Conservation (phyloP, 2,888 invertebrate species). For the Brachypalpus laphriformis region DNA sequence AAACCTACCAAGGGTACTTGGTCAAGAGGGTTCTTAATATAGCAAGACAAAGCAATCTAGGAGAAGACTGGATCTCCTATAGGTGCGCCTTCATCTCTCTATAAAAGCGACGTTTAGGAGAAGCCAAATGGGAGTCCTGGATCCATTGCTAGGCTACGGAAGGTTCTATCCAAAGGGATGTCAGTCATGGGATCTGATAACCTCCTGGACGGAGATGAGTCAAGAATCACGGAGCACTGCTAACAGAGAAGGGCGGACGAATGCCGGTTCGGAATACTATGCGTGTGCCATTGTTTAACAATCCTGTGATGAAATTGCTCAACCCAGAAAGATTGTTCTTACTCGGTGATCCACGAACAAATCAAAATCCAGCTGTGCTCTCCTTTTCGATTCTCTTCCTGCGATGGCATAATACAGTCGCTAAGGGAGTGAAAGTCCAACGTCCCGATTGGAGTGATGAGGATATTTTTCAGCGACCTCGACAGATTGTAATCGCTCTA, state of each 20-base stretch:
- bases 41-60: too few species aligned
- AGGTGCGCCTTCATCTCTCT: too few species aligned
- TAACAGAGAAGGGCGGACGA: conserved; percentile 88
- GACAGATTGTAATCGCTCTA: conserved; percentile 96
- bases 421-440: conserved; percentile 89
- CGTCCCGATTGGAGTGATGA: conserved; percentile 96
- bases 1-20: too few species aligned
- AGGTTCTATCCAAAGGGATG: background rate
- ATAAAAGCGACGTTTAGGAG: too few species aligned
- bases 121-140: too few species aligned
- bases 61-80: too few species aligned
- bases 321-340: conserved; percentile 95
- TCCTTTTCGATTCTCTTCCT: conserved; percentile 96
- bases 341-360: conserved; percentile 96
- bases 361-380: conserved; percentile 98
- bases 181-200: background rate
- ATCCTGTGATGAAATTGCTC: conserved; percentile 95
- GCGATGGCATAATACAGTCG: conserved; percentile 97
- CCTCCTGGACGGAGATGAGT: background rate
- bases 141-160: background rate
- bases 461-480: conserved; percentile 94
- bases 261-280: conserved; percentile 94
- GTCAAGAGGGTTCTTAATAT: too few species aligned
- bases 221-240: conserved; percentile 88
- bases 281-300: conserved; percentile 96